phyloP scores from a whole-genome alignment of 2,113 vertebrate species.

The Cryptomyrus ogoouensis region DNA sequence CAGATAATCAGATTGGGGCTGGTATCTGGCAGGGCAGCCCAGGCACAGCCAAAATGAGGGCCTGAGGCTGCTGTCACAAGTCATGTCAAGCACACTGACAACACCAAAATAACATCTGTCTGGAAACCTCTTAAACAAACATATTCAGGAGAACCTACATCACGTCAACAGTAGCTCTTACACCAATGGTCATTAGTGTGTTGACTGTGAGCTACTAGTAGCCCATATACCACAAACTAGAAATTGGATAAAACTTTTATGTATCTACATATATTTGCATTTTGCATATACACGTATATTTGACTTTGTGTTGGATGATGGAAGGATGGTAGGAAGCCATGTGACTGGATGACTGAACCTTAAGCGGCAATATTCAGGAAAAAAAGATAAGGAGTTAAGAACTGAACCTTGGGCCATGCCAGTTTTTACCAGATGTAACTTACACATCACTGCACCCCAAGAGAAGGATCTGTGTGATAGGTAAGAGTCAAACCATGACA shows the following conservation, averaged over 20 bases:
- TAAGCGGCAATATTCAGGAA: neutral
- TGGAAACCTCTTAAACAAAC: neutral
- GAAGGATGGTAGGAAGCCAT: neutral
- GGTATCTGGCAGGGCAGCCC: neutral
- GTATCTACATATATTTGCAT: neutral
- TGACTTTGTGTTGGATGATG: neutral
- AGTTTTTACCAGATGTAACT: neutral
- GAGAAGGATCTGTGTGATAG: neutral
- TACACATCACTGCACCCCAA: neutral
- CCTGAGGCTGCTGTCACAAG: neutral
- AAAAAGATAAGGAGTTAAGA: neutral
- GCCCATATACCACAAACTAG: neutral
- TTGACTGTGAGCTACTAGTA: neutral
- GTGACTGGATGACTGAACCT: neutral
- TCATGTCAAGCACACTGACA: neutral
- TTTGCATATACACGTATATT: too few relatives aligned
- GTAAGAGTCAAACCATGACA: neutral
- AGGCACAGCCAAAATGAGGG: neutral
- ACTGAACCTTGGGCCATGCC: neutral
- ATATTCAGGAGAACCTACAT: neutral
- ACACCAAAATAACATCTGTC: neutral
- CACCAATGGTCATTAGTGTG: neutral
- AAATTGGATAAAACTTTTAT: too few relatives aligned
- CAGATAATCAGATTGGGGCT: neutral
- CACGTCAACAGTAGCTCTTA: neutral